Conservation (phyloP, 2,797 vertebrate species). For the Lithobates pipiens region DNA sequence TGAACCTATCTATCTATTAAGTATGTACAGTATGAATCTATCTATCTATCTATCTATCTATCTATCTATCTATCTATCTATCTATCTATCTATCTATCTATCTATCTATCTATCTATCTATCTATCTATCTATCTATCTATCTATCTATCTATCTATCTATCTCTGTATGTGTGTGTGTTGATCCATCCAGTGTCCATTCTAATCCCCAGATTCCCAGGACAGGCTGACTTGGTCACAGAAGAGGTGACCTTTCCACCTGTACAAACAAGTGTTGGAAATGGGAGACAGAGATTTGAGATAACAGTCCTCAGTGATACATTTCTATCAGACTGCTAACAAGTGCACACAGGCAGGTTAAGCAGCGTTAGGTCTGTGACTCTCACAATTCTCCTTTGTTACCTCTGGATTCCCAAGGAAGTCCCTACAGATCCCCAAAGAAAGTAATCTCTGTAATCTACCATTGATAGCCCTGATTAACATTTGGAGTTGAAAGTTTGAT, state of each 20-base stretch:
- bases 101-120: background rate
- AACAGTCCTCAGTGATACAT: slow-evolving; percentile 33
- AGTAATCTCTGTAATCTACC: slow-evolving; percentile 58
- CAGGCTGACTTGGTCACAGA: background rate
- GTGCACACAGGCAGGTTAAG: slow-evolving; percentile 40
- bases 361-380: slow-evolving; percentile 18
- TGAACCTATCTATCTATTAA: background rate
- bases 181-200: no score
- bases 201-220: background rate
- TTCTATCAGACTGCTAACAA: slow-evolving; percentile 45
- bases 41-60: background rate
- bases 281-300: slow-evolving; percentile 24
- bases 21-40: no score
- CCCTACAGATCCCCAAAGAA: slow-evolving; percentile 55
- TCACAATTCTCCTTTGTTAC: slow-evolving; percentile 54
- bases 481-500: slow-evolving; percentile 60
- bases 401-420: slow-evolving; percentile 48
- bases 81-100: slow-evolving; percentile 37
- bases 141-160: slow-evolving; percentile 3
- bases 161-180: background rate
- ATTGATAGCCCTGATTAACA: slow-evolving; percentile 61
- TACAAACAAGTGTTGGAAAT: slow-evolving; percentile 4
- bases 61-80: slow-evolving; percentile 16
- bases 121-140: slow-evolving; percentile 12
- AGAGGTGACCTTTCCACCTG: slow-evolving; percentile 3